Percentiles rank a stretch among this genome's conserved stretches.
These are phyloP conservation scores for Meloidogyne chitwoodi DNA, from an alignment of 1,140 invertebrate genomes.

Conservation along the genomic window DNA sequence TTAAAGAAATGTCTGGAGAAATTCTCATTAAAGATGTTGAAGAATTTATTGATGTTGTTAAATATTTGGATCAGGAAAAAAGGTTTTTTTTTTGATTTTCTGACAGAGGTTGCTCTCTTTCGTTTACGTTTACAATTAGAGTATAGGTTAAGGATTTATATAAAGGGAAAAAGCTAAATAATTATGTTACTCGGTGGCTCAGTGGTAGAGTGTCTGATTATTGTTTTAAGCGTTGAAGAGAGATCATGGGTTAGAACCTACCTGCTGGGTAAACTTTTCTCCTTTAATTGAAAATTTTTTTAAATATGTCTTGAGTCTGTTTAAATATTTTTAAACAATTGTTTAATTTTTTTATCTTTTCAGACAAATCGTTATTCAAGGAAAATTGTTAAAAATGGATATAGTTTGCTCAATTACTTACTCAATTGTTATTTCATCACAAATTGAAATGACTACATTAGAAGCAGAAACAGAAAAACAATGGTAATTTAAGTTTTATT, in stretches of 20 bases:
- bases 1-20: conserved; percentile 75
- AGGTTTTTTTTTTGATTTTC: background rate
- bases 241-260: too few species aligned
- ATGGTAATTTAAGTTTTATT: conserved; percentile 15
- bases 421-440: conserved; percentile 67
- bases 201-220: too few species aligned
- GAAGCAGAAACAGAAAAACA: conserved; percentile 50
- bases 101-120: background rate
- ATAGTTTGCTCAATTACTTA: conserved; percentile 73
- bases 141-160: too few species aligned
- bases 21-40: conserved; percentile 26
- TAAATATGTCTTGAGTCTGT: too few species aligned
- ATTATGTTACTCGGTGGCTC: too few species aligned
- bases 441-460: conserved; percentile 46
- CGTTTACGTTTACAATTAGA: too few species aligned
- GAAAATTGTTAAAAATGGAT: conserved; percentile 65
- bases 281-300: too few species aligned
- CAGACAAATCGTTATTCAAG: background rate
- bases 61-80: conserved; percentile 8
- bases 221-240: too few species aligned
- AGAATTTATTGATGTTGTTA: conserved; percentile 11
- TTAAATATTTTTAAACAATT: too few species aligned
- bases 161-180: too few species aligned
- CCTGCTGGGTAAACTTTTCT: too few species aligned
- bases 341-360: background rate